Base-by-base conservation (phyloP, 2,113 vertebrate species). In the Oplegnathus fasciatus region DNA sequence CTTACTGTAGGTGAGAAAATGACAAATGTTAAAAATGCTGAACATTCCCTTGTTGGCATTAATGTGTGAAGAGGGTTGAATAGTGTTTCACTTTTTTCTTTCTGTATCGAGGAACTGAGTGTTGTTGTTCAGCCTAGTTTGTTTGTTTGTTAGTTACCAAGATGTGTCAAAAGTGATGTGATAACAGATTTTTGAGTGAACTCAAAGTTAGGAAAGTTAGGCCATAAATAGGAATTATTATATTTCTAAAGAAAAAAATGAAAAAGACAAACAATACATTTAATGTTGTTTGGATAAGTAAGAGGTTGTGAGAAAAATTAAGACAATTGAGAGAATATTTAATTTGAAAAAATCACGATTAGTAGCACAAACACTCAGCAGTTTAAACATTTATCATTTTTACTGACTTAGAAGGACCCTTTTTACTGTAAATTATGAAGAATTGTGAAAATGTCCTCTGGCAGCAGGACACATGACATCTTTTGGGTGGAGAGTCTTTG, bases 1-100 rank as follows among this genome's bases (percentile, higher is more conserved):
- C 58, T 64, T 78, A 70, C 68, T 82, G 71, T 55, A 79, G 64
- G 75, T 69, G 24, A 86, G 48, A 54, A 73, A 64, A 61, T 50
- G 37, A 79, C 62, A 44, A 65, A 57, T 68, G 48, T 76, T 77
- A 15, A 44, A 84, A 75, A 74, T 52, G 84, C 37, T 75, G 48
- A 70, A 76, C 6, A 5, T 17, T 9, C 44, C 50, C 65, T 68
- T 58, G 68, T 72, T 58, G 71, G 71, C 46, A 34, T 78, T 52
- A 20, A 62, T 57, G 46, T 73, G n/a, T 7, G 20, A 57, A 84
- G 9, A 34, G 20, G 37, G 30, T 26, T 48, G 52, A 69, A 22
- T 46, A 0, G 17, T 37, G 5, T 46, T 37, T 60, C 1, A 24
- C 14, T 61, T 30, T 61, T 34, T 48, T 64, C 37, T 20, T 9